These are phyloP conservation scores for Caenorhabditis sinica DNA, from an alignment of 2,888 invertebrate genomes.

Conservation along the genomic window DNA sequence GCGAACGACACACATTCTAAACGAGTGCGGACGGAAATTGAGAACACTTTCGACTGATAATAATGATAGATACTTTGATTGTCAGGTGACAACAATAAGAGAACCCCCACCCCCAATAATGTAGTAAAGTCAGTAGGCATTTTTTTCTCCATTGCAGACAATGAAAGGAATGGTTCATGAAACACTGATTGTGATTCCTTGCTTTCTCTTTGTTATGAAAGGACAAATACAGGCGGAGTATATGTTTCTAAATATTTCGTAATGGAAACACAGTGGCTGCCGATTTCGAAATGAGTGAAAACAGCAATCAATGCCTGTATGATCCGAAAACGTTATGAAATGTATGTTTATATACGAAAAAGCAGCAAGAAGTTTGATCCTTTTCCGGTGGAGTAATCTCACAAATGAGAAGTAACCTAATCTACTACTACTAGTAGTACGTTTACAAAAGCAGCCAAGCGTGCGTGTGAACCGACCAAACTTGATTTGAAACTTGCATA, in stretches of 20 bases:
- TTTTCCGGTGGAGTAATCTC: background rate
- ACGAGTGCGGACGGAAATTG: conserved; percentile 11
- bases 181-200: background rate
- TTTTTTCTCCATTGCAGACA: background rate
- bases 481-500: background rate
- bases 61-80: conserved; percentile 17
- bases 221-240: conserved; percentile 15
- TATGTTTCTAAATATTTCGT: conserved; percentile 25
- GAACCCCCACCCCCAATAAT: background rate
- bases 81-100: conserved; percentile 18
- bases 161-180: background rate
- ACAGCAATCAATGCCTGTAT: conserved; percentile 15
- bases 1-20: background rate
- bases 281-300: conserved; percentile 17
- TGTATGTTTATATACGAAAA: background rate
- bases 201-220: background rate
- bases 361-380: background rate
- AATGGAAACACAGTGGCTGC: conserved; percentile 4
- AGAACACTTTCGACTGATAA: conserved; percentile 46
- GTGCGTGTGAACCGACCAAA: background rate
- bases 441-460: background rate
- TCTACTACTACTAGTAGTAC: background rate
- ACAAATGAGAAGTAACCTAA: conserved; percentile 2
- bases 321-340: conserved; percentile 5
- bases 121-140: background rate